These are phyloP conservation scores for Orthosia gracilis DNA, from an alignment of 2,888 invertebrate species.

Conservation along the genomic window DNA sequence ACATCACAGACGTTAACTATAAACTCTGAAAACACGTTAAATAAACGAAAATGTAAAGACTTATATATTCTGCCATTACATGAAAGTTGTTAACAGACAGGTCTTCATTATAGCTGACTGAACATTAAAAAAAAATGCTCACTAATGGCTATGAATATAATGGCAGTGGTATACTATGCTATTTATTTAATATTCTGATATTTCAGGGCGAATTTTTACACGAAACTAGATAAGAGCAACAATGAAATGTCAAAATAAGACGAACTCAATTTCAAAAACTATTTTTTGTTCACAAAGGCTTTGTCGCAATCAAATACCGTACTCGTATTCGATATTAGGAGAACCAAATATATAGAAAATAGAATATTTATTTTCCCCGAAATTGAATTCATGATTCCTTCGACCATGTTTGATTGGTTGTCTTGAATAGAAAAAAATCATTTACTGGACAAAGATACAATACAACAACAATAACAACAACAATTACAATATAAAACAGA, in stretches of 20 bases:
- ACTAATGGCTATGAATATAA: constrained; percentile 8
- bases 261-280: not conserved
- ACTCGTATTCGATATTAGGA: not conserved
- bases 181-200: no score
- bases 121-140: constrained; percentile 25
- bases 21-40: constrained; percentile 8
- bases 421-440: no score
- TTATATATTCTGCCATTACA: constrained; percentile 15
- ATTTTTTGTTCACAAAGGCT: not conserved
- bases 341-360: not conserved
- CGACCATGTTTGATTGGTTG: not conserved
- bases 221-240: not conserved
- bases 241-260: not conserved
- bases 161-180: constrained; percentile 6
- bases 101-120: constrained; percentile 28
- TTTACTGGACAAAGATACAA: no score
- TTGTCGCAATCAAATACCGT: not conserved
- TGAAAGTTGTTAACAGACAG: constrained; percentile 33
- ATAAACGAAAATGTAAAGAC: constrained; percentile 17
- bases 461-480: no score
- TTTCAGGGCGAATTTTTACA: not conserved
- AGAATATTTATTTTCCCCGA: not conserved
- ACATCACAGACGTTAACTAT: not conserved
- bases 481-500: no score
- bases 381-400: not conserved